Evolutionary conservation across 1,140 invertebrate genomes (phyloP), one percentile per base, ranked within the genome.

Genomic region (Drosophila paulistorum): DNA sequence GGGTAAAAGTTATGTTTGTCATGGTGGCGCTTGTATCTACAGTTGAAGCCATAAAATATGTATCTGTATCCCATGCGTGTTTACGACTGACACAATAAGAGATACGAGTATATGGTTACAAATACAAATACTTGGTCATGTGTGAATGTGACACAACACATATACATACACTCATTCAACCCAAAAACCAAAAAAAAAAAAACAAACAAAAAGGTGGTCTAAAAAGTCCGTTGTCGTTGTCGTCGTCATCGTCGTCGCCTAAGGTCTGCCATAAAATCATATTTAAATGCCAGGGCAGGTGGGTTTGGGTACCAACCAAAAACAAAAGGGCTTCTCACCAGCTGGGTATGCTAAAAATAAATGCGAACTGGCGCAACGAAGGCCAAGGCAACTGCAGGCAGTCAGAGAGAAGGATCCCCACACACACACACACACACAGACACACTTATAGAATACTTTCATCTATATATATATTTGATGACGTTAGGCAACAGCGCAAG

Each of bases 31-130:
- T 71, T 57, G 65, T 77, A 68, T 74, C 67, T 77, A 68, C 41
- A 71, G 77, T 58, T 63, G 37, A 64, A 67, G 62, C 78, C 78
- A 86, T 86, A 74, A 85, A 85, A 85, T 78, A 87, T 86, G 64
- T 86, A 87, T 79, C 64, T 62, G 66, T 86, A 87, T 79, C 64
- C 63, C 71, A 76, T 87, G 75, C 68, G 79, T 85, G 79, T 82
- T 87, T 82, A 73, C 66, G 71, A 59, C 63, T 71, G 58, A 48
- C 54, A 54, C 42, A 23, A 42, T 66, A 41, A 65, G 62, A 74
- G 73, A 67, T 58, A 71, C 71, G 75, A 59, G 63, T 68, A 83
- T 63, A 66, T 39, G 63, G n/a, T 65, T 51, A 60, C 45, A 74
- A 35, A 64, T 35, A 67, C 42, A 74, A 26, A 77, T 30, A 58